Evolutionary conservation across 2,888 invertebrate genomes (phyloP).

Genomic region (Calephelis perditalis): DNA sequence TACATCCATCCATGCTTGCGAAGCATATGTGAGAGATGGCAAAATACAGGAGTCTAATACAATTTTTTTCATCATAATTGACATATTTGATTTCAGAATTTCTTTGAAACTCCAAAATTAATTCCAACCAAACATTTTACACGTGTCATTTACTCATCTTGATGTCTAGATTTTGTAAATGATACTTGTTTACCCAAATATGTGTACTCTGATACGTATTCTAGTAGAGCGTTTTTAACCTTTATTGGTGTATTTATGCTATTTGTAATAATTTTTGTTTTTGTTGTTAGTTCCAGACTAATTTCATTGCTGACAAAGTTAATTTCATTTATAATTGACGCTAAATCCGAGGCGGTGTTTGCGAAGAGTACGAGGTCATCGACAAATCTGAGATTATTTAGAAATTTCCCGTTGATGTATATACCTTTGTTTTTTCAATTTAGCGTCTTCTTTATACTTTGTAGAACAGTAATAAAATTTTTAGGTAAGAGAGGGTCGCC

Average conservation of each 20-base stretch:
- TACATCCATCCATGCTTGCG: not conserved
- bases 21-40: conserved; percentile 13
- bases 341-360: conserved; percentile 9
- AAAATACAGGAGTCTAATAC: conserved; percentile 16
- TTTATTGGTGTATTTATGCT: conserved; percentile 11
- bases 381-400: conserved; percentile 17
- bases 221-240: conserved; percentile 7
- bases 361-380: conserved; percentile 15
- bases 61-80: conserved; percentile 16
- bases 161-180: conserved; percentile 11
- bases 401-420: conserved; percentile 9
- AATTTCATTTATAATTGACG: conserved; percentile 9
- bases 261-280: conserved; percentile 20
- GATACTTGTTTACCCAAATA: conserved; percentile 10
- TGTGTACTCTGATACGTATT: conserved; percentile 8
- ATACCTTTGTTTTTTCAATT: conserved; percentile 15
- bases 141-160: conserved; percentile 7
- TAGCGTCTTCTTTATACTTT: conserved; percentile 14
- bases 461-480: conserved; percentile 16
- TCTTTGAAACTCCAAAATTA: conserved; percentile 21
- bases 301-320: conserved; percentile 6
- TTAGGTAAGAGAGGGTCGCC: conserved; percentile 14
- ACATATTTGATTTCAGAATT: conserved; percentile 18
- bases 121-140: conserved; percentile 15
- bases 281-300: conserved; percentile 9